Percentiles rank a stretch among this genome's conserved stretches.
Conservation (phyloP, 2,888 invertebrate species). For the Chrysotoxum bicinctum region DNA sequence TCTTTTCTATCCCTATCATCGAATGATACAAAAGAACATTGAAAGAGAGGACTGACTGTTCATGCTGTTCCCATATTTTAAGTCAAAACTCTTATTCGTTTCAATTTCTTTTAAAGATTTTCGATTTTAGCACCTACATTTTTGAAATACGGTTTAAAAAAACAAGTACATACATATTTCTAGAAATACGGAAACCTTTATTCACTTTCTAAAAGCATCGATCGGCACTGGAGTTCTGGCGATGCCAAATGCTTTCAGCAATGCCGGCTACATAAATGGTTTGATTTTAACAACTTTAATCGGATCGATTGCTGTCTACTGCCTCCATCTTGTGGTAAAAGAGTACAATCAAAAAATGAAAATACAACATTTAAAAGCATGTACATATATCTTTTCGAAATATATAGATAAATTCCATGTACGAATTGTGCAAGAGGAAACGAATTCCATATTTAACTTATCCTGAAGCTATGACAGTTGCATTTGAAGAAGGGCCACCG, state of each 20-base stretch:
- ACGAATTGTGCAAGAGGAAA: constrained; percentile 84
- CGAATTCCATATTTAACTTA: constrained; percentile 91
- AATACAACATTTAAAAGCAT: not conserved
- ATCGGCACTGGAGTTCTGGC: constrained; percentile 98
- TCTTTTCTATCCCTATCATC: too few relatives aligned
- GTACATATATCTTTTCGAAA: not conserved
- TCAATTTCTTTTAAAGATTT: too few relatives aligned
- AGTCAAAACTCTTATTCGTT: too few relatives aligned
- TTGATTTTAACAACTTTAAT: constrained; percentile 91
- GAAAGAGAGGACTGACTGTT: too few relatives aligned
- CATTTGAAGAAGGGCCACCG: constrained; percentile 89
- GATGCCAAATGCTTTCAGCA: constrained; percentile 92
- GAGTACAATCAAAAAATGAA: not conserved
- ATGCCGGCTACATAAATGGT: constrained; percentile 95
- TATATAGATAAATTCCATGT: constrained; percentile 79
- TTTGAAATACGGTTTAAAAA: too few relatives aligned
- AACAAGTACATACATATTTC: too few relatives aligned
- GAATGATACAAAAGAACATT: too few relatives aligned
- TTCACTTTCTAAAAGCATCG: constrained; percentile 97
- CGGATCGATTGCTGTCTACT: constrained; percentile 96
- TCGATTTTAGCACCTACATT: too few relatives aligned
- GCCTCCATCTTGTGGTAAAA: constrained; percentile 93
- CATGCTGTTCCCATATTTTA: too few relatives aligned
- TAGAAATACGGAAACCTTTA: constrained; percentile 94
- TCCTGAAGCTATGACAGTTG: constrained; percentile 91